A percentile compares a stretch with the other conserved stretches of the same genome.
Evolutionary conservation across 2,888 invertebrate species (phyloP).

Genomic region (Cryptus armator): DNA sequence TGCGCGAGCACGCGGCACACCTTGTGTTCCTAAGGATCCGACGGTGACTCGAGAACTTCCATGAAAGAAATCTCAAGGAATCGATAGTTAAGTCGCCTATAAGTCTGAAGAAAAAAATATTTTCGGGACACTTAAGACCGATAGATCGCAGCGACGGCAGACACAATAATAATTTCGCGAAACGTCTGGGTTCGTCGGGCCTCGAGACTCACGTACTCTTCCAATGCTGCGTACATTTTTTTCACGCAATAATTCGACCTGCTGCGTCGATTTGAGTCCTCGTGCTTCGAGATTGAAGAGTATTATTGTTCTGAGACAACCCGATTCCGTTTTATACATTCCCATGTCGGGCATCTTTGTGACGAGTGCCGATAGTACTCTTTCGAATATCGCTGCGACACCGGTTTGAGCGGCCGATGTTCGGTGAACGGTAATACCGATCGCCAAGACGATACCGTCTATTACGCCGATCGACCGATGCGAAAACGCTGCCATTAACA

Average conservation of each 20-base stretch:
- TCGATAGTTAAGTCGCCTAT: slow-evolving; percentile 95
- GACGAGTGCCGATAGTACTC: slow-evolving; percentile 96
- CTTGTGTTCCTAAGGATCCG: slow-evolving; percentile 83
- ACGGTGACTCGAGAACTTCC: slow-evolving; percentile 92
- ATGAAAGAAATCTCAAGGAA: slow-evolving; percentile 93
- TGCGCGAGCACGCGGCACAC: slow-evolving; percentile 81
- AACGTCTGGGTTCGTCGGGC: slow-evolving; percentile 96
- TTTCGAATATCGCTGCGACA: slow-evolving; percentile 96
- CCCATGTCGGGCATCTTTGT: slow-evolving; percentile 98
- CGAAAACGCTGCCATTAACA: slow-evolving; percentile 97
- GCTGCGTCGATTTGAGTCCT: slow-evolving; percentile 93
- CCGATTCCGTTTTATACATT: slow-evolving; percentile 97
- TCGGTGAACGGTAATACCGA: slow-evolving; percentile 94
- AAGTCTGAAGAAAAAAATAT: slow-evolving; percentile 97
- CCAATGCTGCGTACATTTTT: too few relatives aligned
- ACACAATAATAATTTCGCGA: slow-evolving; percentile 96
- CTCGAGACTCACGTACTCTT: too few relatives aligned
- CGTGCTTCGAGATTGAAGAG: slow-evolving; percentile 98
- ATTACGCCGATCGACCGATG: slow-evolving; percentile 95
- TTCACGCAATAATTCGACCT: slow-evolving; percentile 95
- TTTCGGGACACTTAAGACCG: slow-evolving; percentile 97
- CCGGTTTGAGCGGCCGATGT: slow-evolving; percentile 95
- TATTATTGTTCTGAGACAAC: slow-evolving; percentile 95
- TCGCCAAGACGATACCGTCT: slow-evolving; percentile 90
- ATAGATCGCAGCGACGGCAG: slow-evolving; percentile 96